These are phyloP conservation scores for Argya squamiceps DNA, from an alignment of 2,797 vertebrate species.

Conservation along the genomic window DNA sequence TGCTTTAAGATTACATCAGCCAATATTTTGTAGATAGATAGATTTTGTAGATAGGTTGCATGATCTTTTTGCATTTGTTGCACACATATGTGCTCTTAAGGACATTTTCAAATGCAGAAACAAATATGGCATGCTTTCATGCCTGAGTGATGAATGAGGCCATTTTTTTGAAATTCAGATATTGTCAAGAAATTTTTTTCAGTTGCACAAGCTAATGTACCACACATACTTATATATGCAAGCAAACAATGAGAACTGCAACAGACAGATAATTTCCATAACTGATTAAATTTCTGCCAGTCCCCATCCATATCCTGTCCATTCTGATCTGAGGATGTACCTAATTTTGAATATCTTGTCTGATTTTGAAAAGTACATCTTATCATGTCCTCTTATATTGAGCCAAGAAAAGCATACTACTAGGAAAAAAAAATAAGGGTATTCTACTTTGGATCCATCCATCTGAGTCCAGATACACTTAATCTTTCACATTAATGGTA, in stretches of 20 bases:
- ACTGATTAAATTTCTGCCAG: neutral
- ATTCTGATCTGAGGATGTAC: neutral
- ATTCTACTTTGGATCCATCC: neutral
- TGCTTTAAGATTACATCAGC: neutral
- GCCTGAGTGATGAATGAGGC: neutral
- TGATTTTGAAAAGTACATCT: neutral
- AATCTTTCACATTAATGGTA: neutral
- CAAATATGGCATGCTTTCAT: accelerated
- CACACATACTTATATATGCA: neutral
- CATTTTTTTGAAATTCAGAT: neutral
- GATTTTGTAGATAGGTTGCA: neutral
- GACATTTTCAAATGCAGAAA: neutral
- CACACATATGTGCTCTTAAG: neutral
- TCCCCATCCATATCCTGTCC: neutral
- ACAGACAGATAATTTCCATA: neutral
- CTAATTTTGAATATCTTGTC: neutral
- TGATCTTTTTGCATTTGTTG: neutral
- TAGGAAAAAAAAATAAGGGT: neutral
- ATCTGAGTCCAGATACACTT: neutral
- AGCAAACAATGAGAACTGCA: neutral
- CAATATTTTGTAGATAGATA: neutral
- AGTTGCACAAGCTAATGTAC: neutral
- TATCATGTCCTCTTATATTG: neutral
- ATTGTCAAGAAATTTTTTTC: neutral
- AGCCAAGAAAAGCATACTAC: neutral